These are phyloP conservation scores for Hippocampus barbouri DNA, from an alignment of 2,113 vertebrate species.

Conservation along the genomic window DNA sequence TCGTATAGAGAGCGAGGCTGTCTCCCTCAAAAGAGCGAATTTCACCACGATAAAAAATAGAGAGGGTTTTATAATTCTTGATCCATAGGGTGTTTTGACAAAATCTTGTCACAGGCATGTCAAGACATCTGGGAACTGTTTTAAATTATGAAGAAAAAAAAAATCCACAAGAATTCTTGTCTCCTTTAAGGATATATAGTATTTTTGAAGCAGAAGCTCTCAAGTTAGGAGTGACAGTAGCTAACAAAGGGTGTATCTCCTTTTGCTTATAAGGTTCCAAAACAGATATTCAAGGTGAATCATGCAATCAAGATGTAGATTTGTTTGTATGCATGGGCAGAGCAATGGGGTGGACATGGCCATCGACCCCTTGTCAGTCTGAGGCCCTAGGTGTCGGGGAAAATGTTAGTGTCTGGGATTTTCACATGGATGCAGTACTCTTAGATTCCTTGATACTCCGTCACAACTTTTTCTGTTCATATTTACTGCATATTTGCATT, in stretches of 20 bases:
- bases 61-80: not conserved
- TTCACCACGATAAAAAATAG: not conserved
- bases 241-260: conserved; percentile 19
- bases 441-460: too few relatives aligned
- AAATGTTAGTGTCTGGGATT: too few relatives aligned
- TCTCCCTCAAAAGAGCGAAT: not conserved
- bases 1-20: too few relatives aligned
- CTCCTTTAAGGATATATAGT: not conserved
- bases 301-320: not conserved
- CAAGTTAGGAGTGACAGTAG: conserved; percentile 39
- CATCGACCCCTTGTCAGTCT: too few relatives aligned
- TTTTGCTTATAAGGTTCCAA: conserved; percentile 1
- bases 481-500: too few relatives aligned
- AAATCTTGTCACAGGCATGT: not conserved
- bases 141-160: not conserved
- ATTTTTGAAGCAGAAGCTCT: not conserved
- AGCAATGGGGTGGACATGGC: too few relatives aligned
- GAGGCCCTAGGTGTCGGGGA: too few relatives aligned
- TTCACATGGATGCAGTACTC: too few relatives aligned
- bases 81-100: not conserved
- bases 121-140: not conserved
- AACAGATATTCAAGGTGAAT: not conserved
- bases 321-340: not conserved
- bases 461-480: too few relatives aligned
- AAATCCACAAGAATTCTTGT: not conserved